phyloP scores from a whole-genome alignment of 2,888 invertebrate species.

The Gandaritis pyraliata region DNA sequence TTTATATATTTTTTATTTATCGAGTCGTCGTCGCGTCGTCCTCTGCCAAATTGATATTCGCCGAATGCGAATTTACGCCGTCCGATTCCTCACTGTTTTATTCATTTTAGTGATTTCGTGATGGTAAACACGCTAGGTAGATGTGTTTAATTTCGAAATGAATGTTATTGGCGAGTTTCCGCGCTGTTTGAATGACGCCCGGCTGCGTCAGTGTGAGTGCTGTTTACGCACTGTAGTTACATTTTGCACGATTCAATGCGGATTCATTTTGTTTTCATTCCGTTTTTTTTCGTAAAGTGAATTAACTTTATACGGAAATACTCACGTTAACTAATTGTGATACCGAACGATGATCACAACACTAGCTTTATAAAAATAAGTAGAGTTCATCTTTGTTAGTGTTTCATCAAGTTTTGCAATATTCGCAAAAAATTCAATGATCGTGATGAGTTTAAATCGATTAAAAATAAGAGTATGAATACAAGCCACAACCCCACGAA shows the following conservation, averaged over 20 bases:
- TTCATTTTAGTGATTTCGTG: slow-evolving; percentile 82
- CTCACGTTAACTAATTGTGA: not conserved
- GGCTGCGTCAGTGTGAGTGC: slow-evolving; percentile 45
- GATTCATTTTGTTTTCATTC: slow-evolving; percentile 36
- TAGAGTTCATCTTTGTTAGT: too few species aligned
- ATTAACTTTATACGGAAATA: slow-evolving; percentile 21
- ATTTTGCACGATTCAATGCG: slow-evolving; percentile 48
- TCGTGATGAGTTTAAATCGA: slow-evolving; percentile 6
- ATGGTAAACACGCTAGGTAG: slow-evolving; percentile 82
- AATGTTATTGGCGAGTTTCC: slow-evolving; percentile 81
- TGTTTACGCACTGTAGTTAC: slow-evolving; percentile 58
- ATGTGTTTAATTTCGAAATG: slow-evolving; percentile 83
- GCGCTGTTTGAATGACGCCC: slow-evolving; percentile 67
- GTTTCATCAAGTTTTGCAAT: too few species aligned
- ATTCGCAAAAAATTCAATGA: too few species aligned
- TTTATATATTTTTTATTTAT: slow-evolving; percentile 81
- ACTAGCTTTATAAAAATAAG: too few species aligned
- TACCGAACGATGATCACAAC: not conserved
- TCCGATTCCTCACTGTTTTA: slow-evolving; percentile 80
- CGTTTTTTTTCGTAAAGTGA: slow-evolving; percentile 15
- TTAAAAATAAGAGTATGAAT: slow-evolving; percentile 18
- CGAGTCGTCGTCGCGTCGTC: slow-evolving; percentile 59
- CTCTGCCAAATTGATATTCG: slow-evolving; percentile 80
- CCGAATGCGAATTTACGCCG: slow-evolving; percentile 76
- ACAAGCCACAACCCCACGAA: slow-evolving; percentile 41